Conservation (phyloP, 2,888 invertebrate species). For the Smittia aterrima region DNA sequence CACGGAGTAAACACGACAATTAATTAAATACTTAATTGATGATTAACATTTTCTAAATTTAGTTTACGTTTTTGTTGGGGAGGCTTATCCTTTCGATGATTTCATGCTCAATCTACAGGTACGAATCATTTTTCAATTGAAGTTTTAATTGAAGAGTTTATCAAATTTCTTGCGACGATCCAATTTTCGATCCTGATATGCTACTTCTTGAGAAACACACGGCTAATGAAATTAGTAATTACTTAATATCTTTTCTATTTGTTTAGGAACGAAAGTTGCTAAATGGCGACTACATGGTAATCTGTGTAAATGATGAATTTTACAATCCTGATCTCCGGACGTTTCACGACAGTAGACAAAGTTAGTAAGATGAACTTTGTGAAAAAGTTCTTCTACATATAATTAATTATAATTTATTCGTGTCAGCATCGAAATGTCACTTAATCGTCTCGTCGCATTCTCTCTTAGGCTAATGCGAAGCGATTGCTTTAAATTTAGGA, state of each 20-base stretch:
- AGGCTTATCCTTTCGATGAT: slow-evolving; percentile 80
- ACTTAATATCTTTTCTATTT: too few species aligned
- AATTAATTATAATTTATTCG: slow-evolving; percentile 16
- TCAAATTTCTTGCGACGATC: too few species aligned
- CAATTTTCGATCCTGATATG: too few species aligned
- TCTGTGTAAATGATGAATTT: slow-evolving; percentile 85
- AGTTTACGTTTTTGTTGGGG: slow-evolving; percentile 91
- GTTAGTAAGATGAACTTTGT: slow-evolving; percentile 49
- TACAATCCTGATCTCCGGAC: slow-evolving; percentile 64
- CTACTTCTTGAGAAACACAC: too few species aligned
- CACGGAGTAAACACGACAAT: slow-evolving; percentile 65
- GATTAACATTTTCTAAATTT: background rate
- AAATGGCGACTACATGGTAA: slow-evolving; percentile 79
- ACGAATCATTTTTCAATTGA: slow-evolving; percentile 68
- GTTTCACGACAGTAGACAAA: slow-evolving; percentile 54
- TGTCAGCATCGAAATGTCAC: too few species aligned
- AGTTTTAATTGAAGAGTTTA: too few species aligned
- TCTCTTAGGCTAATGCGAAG: too few species aligned
- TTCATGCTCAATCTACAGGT: slow-evolving; percentile 77
- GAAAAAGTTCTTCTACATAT: background rate
- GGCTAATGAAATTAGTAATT: too few species aligned
- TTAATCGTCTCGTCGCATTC: too few species aligned
- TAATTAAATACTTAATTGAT: background rate
- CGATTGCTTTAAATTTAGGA: too few species aligned
- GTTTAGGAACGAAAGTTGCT: too few species aligned